Evolutionary conservation across 1,140 invertebrate genomes (phyloP).

Genomic region (Eciton burchellii): DNA sequence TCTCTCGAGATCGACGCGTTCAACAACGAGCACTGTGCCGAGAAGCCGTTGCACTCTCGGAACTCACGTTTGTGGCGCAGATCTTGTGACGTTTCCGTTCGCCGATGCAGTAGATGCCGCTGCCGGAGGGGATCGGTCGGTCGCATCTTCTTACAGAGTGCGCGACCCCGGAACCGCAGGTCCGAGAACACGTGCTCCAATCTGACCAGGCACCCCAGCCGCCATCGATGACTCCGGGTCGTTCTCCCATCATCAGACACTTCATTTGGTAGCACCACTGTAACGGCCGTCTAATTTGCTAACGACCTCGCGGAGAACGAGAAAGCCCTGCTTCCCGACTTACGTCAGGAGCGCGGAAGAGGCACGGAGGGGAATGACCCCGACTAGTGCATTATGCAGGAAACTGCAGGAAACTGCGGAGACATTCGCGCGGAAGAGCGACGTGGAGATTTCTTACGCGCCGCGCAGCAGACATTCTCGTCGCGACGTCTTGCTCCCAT

Average conservation of each 20-base stretch:
- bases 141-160: slow-evolving; percentile 80
- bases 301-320: background rate
- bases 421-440: slow-evolving; percentile 28
- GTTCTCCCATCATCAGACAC: slow-evolving; percentile 86
- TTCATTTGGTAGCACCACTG: slow-evolving; percentile 88
- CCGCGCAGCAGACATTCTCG: background rate
- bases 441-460: slow-evolving; percentile 45
- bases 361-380: slow-evolving; percentile 5
- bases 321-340: background rate
- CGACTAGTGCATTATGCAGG: slow-evolving; percentile 30
- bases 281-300: slow-evolving; percentile 63
- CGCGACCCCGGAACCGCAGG: slow-evolving; percentile 87
- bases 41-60: slow-evolving; percentile 2
- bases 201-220: slow-evolving; percentile 86
- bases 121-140: slow-evolving; percentile 84
- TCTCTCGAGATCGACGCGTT: too few species aligned
- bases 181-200: slow-evolving; percentile 87
- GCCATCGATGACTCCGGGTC: slow-evolving; percentile 86
- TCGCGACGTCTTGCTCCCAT: slow-evolving; percentile 32
- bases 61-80: slow-evolving; percentile 86
- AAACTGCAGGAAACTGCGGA: slow-evolving; percentile 19
- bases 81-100: slow-evolving; percentile 84
- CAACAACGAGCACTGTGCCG: background rate
- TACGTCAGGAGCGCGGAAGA: slow-evolving; percentile 13
- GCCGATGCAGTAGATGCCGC: slow-evolving; percentile 86